These are phyloP conservation scores for Drosophila paracracens DNA, from an alignment of 2,888 invertebrate species.

Conservation along the genomic window DNA sequence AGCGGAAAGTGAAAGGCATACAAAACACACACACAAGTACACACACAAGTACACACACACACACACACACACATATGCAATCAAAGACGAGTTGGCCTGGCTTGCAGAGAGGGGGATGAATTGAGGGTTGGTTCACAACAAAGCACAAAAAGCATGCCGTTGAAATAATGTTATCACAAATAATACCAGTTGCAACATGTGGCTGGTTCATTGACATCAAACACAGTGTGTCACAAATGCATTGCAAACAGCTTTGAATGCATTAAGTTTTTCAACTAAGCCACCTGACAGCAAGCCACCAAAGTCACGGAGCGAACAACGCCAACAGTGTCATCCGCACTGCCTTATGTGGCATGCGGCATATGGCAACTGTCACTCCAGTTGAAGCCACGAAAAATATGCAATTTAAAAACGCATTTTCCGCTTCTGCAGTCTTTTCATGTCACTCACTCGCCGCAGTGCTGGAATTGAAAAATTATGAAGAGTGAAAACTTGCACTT, in stretches of 20 bases:
- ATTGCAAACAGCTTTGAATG: conserved; percentile 10
- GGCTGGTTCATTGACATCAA: conserved; percentile 67
- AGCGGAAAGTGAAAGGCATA: conserved; percentile 73
- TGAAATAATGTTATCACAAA: conserved; percentile 62
- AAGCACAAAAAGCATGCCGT: conserved; percentile 54
- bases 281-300: conserved; percentile 5
- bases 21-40: conserved; percentile 14
- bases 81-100: conserved; percentile 28
- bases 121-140: conserved; percentile 19
- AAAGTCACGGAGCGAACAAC: not conserved
- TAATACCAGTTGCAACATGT: conserved; percentile 39
- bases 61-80: not conserved
- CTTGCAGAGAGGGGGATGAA: not conserved
- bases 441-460: conserved; percentile 55
- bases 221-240: conserved; percentile 46
- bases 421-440: conserved; percentile 58
- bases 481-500: conserved; percentile 38
- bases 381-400: conserved; percentile 16
- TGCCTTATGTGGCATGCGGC: not conserved
- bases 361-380: conserved; percentile 30
- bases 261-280: conserved; percentile 16
- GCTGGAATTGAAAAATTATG: conserved; percentile 38
- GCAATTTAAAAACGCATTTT: conserved; percentile 41
- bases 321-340: conserved; percentile 21
- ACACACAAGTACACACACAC: conserved; percentile 1